Base-by-base conservation (phyloP, 2,113 vertebrate genomes). In the Thamnophis sirtalis region DNA sequence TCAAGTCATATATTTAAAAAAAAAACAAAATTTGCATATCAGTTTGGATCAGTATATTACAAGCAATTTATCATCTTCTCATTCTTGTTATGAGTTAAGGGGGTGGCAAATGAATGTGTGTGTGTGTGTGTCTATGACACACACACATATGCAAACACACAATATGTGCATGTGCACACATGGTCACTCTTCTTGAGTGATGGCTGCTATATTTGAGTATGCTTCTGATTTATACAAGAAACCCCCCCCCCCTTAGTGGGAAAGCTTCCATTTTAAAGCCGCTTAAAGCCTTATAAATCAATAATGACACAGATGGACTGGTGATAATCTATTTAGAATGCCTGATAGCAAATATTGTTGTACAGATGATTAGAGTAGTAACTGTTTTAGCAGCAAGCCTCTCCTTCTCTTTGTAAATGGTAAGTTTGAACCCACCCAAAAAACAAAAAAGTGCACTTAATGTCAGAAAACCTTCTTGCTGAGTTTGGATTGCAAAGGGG, bases 311-410 rank as follows among this genome's bases (percentile, higher is more conserved):
- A 99, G 99, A 99, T 99, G 99, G 99, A 99, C 99, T 98, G 98
- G 98, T 98, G 99, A 99, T 99, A 99, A 99, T 99, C 99, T 99
- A 99, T 99, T 99, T 99, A 99, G 98, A 99, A 99, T 99, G 99
- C 98, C 99, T 99, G 98, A 98, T 99, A 99, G 99, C 99, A 99
- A 99, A 99, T 99, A 99, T 99, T 99, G 99, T 98, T 98, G 98
- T 98, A 98, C 98, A 98, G 98, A 99, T 99, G 98, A 99, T 99
- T 99, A 99, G 98, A 98, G 98, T 98, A 98, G 98, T 98, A 98
- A 98, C 98, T 98, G 98, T 98, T 98, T 99, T 98, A 98, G 98
- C 98, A 97, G 98, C 97, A 97, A 97, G 97, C 96, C 96, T 97
- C 96, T 95, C 95, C 95, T 96, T 97, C 97, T 97, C 97, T 97